Conservation (phyloP, 2,888 invertebrate genomes). For the Fragum sueziense region DNA sequence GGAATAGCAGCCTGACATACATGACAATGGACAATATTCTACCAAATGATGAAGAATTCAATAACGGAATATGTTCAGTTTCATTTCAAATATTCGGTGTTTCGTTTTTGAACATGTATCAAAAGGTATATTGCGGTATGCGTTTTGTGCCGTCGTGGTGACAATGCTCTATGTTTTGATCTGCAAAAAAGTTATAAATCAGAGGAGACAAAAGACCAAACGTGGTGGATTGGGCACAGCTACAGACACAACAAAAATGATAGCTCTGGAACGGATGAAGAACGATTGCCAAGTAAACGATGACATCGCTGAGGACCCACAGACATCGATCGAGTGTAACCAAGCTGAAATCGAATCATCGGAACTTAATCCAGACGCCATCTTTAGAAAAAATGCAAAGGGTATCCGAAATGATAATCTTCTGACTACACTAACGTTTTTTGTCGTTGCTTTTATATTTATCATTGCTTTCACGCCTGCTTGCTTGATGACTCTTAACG, state of each 20-base stretch:
- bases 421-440: constrained; percentile 81
- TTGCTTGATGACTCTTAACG: constrained; percentile 77
- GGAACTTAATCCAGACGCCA: constrained; percentile 45
- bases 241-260: constrained; percentile 21
- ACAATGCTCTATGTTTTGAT: constrained; percentile 79
- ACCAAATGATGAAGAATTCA: constrained; percentile 20
- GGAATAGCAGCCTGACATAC: background rate
- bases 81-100: constrained; percentile 56
- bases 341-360: constrained; percentile 38
- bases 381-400: constrained; percentile 61
- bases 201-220: constrained; percentile 49
- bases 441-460: constrained; percentile 81
- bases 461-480: constrained; percentile 81
- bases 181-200: constrained; percentile 54
- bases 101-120: constrained; percentile 66
- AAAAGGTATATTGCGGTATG: constrained; percentile 74
- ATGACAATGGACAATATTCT: background rate
- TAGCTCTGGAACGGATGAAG: background rate
- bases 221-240: constrained; percentile 34
- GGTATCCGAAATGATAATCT: constrained; percentile 77
- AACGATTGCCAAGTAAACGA: constrained; percentile 36
- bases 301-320: constrained; percentile 31
- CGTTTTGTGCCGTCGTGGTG: constrained; percentile 76
- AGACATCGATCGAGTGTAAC: constrained; percentile 20
- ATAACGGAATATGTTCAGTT: constrained; percentile 60